Base-by-base conservation (phyloP, 2,888 invertebrate genomes). In the Nemoura dubitans region DNA sequence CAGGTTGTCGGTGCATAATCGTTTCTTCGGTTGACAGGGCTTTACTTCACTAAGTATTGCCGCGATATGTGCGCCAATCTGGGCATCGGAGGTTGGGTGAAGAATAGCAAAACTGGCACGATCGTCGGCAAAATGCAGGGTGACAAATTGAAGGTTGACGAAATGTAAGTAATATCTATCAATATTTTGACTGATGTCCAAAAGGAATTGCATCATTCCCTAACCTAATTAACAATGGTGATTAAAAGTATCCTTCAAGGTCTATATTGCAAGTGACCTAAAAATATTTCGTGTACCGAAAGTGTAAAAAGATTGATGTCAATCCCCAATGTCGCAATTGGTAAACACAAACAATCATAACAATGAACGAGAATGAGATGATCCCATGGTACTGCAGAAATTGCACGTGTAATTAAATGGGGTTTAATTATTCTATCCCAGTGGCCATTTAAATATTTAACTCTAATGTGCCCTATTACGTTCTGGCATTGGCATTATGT, bases 61-160 rank as follows among this genome's bases (percentile, higher is more conserved):
- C 95, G 96, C 89, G 97, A 97, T 90, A 92, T 95, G 88, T 96
- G 96, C 85, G 94, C 94, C 86, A 93, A 95, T 90, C 92, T 96
- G 43, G 95, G 95, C 27, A 93, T 98, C 59, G 94, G 94, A 29
- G 98, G 98, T 10, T 98, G 98, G 98, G 96, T 98, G 89, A 97
- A 97, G 92, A 98, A 98, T 91, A 96, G 96, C 80, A 96, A 95
- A 91, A 94, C 94, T 87, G 97, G 97, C 27, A 97, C 98, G 21
- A 97, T 98, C 86, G 94, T 96, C 7, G 98, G 98, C 85, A 96
- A 97, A 91, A 94, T 98, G 91, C 97, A 98, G 92, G 98, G 98
- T 16, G 93, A 93, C 80, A 96, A 95, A 90, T 92, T 94, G 7
- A 94, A 94, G 89, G 93, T 98, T 85, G 96, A 97, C 90, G 95